Base-by-base conservation (phyloP, 2,797 vertebrate species). In the Paratrypauchen microcephalus region DNA sequence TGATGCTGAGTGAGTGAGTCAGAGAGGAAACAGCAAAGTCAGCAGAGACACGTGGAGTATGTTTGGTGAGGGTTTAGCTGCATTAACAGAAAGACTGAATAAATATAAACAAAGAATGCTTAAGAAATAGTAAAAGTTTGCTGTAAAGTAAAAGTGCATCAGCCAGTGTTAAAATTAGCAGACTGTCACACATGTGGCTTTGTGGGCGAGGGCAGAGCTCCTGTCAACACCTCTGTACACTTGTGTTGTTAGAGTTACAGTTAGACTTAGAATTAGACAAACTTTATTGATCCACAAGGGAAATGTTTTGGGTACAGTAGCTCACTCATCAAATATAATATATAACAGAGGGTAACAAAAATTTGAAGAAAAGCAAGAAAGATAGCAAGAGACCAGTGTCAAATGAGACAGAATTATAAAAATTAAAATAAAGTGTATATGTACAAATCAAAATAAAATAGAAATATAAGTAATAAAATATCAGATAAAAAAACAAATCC, bases 1-100 rank as follows among this genome's bases (percentile, higher is more conserved):
- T 26, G 66, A 19, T 57, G 78, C 71, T 76, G 58, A 77, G 69
- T 69, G 73, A 71, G 11, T 77, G 80, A 89, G 45, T 84, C 82
- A 80, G n/a, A 58, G 21, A 87, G 87, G 84, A 91, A 90, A 80
- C 73, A 48, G 28, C 74, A 70, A 57, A 75, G 69, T 81, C 71
- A 70, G 74, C 48, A 36, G 19, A 69, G 50, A 59, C 72, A 73
- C 21, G 26, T 55, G 72, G 60, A 11, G 41, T 45, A 60, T 70
- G 65, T 73, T 59, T 28, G 36, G 68, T 64, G 62, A 6, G 50
- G 8, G 24, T 71, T 26, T 48, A 19, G 26, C 24, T 65, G 30
- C 48, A 71, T 60, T 65, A 30, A 30, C 24, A 65, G 18, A 18
- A 65, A 50, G 45, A 30, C 8, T 19, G 24, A 26, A 65, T 48